phyloP scores from a whole-genome alignment of 2,113 vertebrate genomes.

The Pterophyllum scalare region DNA sequence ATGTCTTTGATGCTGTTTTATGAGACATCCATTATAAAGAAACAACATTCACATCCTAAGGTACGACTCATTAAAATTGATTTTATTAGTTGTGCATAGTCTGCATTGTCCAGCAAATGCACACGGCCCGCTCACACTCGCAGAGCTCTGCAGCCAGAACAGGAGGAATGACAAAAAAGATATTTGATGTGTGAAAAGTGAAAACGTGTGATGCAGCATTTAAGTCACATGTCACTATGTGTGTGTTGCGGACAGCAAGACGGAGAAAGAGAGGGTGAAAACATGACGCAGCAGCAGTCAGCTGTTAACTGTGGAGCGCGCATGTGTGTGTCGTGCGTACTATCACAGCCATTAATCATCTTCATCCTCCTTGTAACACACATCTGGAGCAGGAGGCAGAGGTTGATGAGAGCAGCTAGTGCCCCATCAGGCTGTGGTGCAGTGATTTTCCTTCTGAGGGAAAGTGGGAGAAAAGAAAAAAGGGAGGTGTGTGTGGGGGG shows the following conservation, averaged over 20 bases:
- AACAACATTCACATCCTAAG: not conserved
- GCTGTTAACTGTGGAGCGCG: conserved; percentile 23
- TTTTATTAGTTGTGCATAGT: not conserved
- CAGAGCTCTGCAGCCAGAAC: conserved; percentile 9
- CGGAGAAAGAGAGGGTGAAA: conserved; percentile 11
- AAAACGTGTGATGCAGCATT: conserved; percentile 41
- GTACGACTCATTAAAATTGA: not conserved
- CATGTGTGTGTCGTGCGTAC: not conserved
- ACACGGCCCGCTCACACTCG: not conserved
- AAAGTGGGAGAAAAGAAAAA: conserved; percentile 52
- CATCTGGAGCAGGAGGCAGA: conserved; percentile 41
- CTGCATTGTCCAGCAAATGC: not conserved
- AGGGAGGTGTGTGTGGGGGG: conserved; percentile 35
- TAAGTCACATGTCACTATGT: conserved; percentile 34
- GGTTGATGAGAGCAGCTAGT: conserved; percentile 38
- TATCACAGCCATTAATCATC: not conserved
- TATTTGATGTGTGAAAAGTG: conserved; percentile 1
- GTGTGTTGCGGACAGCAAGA: conserved; percentile 21
- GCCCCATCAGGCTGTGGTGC: conserved; percentile 59
- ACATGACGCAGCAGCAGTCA: conserved; percentile 57
- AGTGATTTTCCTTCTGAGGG: conserved; percentile 64
- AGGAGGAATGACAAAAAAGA: conserved; percentile 4
- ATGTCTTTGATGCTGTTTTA: not conserved
- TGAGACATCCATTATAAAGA: not conserved
- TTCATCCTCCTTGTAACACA: conserved; percentile 28